Percentiles rank a stretch among this genome's conserved stretches.
phyloP scores from a whole-genome alignment of 2,888 invertebrate species.

The Epiblema foenella region DNA sequence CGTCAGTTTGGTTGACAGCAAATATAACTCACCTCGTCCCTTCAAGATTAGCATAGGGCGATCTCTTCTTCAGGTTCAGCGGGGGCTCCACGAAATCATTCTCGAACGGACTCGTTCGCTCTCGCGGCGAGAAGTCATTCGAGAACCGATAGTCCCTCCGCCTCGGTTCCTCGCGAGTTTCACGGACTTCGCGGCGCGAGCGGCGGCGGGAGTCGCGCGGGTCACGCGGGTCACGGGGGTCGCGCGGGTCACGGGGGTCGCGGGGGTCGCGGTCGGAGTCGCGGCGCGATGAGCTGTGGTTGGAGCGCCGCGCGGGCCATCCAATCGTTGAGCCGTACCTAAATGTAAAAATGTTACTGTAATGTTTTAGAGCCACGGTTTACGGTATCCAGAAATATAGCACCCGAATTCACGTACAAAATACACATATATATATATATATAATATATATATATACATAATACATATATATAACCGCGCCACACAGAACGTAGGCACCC shows the following conservation, averaged over 20 bases:
- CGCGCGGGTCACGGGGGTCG: constrained; percentile 57
- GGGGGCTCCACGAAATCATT: constrained; percentile 84
- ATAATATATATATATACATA: too few species aligned
- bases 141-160: constrained; percentile 81
- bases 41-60: constrained; percentile 72
- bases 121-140: constrained; percentile 86
- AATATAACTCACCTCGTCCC: constrained; percentile 72
- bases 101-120: constrained; percentile 85
- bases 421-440: too few species aligned
- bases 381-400: too few species aligned
- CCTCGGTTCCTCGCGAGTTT: constrained; percentile 51
- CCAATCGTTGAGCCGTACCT: constrained; percentile 76
- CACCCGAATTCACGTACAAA: too few species aligned
- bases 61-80: constrained; percentile 65
- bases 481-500: too few species aligned
- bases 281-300: constrained; percentile 53
- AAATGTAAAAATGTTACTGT: background rate
- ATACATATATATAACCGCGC: too few species aligned
- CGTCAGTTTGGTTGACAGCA: too few species aligned
- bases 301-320: constrained; percentile 67
- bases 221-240: constrained; percentile 51
- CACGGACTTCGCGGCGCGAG: constrained; percentile 57
- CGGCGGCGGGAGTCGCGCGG: constrained; percentile 54
- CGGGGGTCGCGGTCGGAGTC: constrained; percentile 51
- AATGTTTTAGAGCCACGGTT: too few species aligned